These are phyloP conservation scores for Dinomys branickii DNA, from an alignment of 2,113 vertebrate species.

Conservation along the genomic window DNA sequence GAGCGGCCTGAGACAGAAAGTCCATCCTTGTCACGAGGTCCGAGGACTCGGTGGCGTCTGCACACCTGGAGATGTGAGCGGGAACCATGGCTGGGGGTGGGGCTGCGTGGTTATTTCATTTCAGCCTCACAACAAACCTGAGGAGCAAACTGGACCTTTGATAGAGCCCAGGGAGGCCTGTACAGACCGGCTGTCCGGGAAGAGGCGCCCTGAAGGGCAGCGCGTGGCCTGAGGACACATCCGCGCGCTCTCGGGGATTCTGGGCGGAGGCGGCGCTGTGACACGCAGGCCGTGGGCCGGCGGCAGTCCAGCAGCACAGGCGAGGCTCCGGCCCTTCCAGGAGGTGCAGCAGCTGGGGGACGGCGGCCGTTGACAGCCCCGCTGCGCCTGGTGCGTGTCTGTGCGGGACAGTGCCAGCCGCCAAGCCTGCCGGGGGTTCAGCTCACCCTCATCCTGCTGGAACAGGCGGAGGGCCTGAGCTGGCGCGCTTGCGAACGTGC, in stretches of 20 bases:
- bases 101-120: not conserved
- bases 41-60: not conserved
- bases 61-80: not conserved
- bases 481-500: too few species aligned
- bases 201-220: accelerated
- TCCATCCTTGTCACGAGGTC: too few species aligned
- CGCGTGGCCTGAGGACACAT: not conserved
- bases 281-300: not conserved
- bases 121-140: not conserved
- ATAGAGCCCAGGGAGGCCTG: accelerated
- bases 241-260: accelerated
- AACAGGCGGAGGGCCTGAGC: too few species aligned
- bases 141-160: accelerated
- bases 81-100: not conserved
- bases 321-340: not conserved
- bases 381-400: accelerated
- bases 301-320: not conserved
- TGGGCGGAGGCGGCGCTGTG: too few species aligned
- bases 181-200: not conserved
- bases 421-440: not conserved
- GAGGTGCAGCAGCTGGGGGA: too few species aligned
- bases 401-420: accelerated
- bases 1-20: not conserved
- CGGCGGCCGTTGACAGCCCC: not conserved
- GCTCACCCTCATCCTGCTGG: not conserved